Base-by-base conservation (phyloP, 1,140 invertebrate species). In the Laupala kohalensis region DNA sequence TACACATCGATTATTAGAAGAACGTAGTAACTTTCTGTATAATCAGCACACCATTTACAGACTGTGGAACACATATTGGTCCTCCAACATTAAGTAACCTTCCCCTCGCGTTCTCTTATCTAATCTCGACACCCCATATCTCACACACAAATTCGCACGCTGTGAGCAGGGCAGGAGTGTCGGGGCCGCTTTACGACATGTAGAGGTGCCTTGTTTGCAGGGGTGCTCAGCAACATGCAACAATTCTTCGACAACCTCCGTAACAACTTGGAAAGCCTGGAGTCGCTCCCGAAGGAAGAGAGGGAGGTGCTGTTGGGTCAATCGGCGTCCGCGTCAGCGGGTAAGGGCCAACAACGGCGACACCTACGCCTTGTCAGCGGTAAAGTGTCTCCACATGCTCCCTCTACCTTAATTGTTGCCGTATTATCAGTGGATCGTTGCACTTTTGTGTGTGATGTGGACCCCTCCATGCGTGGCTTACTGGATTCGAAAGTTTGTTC, bases 171-270 rank as follows among this genome's bases (percentile, higher is more conserved):
- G 68, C n/a, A 12, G 68, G 25, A 1, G 68, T 15, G 25, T 15
- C 25, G 23, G 5, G 12, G 29, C 12, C 66, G 15, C 27, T 2
- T 15, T 24, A 24, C 68, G 25, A 26, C 37, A 19, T 9, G 9
- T 1, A 15, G 29, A 24, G 25, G 25, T 29, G 19, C 19, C 2
- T 2, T 75, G 64, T 75, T n/a, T 74, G 62, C 76, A 77, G 76
- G 76, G 6, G 76, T 74, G 12, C 68, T 77, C 62, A 77, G 76
- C 69, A 74, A 77, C 71, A 77, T 77, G 76, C 74, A 77, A 69
- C 72, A 75, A 23, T 77, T 77, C 72, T 77, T 77, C 64, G 76
- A 77, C 66, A 75, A 71, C 71, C 72, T 77, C 4, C 69, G 72
- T n/a, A 74, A 69, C 26, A 77, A 77, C 64, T 64, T 77, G 70